Conservation (phyloP, 2,797 vertebrate genomes). For the Sarcophilus harrisii region DNA sequence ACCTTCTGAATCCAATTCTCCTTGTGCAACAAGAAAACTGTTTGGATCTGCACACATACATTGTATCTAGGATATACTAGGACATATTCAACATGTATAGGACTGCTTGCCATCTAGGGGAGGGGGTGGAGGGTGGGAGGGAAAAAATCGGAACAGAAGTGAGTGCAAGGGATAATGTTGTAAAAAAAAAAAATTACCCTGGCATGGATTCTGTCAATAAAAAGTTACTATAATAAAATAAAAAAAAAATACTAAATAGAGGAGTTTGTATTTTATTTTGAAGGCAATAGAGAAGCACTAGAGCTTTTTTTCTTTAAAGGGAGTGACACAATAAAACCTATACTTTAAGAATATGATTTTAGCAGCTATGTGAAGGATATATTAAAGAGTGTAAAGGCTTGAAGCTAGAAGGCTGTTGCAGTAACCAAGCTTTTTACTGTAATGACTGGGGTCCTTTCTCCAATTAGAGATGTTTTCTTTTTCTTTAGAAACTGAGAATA, state of each 20-base stretch:
- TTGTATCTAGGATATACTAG: no score
- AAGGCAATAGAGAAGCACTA: not conserved
- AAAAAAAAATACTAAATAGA: not conserved
- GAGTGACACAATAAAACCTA: not conserved
- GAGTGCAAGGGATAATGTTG: no score
- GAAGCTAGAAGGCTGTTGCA: not conserved
- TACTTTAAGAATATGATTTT: not conserved
- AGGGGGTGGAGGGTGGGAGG: no score
- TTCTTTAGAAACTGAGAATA: slow-evolving; percentile 46
- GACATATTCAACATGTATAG: no score
- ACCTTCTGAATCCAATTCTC: no score
- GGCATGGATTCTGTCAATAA: no score
- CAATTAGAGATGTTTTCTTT: not conserved
- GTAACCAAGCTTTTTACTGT: not conserved
- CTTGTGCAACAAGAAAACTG: no score
- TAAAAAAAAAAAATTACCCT: no score
- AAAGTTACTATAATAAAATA: no score
- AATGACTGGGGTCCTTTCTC: not conserved
- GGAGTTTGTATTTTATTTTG: not conserved
- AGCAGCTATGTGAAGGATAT: not conserved
- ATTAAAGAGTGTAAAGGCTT: not conserved
- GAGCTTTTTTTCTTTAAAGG: not conserved
- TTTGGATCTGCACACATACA: no score
- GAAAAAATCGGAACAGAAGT: no score
- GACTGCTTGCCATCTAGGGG: no score